phyloP scores from a whole-genome alignment of 1,140 invertebrate genomes.

The Rhizoglyphus robini region DNA sequence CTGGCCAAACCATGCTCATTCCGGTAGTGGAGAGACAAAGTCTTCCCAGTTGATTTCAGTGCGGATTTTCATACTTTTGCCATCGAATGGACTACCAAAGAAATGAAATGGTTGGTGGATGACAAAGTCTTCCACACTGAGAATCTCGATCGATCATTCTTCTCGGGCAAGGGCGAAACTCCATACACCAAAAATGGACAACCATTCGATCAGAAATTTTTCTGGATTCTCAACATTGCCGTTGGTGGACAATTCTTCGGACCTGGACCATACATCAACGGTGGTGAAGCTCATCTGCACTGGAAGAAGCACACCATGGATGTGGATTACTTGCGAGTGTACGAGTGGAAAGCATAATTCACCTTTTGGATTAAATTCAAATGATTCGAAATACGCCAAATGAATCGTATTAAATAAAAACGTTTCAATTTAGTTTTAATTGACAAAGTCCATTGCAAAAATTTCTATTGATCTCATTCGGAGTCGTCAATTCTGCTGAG shows the following conservation, averaged over 20 bases:
- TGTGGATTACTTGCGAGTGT: conserved; percentile 23
- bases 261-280: conserved; percentile 7
- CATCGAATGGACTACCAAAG: conserved; percentile 30
- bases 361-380: no score
- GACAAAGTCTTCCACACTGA: not conserved
- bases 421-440: no score
- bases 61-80: conserved; percentile 31
- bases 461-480: no score
- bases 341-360: no score
- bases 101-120: conserved; percentile 27
- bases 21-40: not conserved
- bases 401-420: no score
- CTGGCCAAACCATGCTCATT: not conserved
- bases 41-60: not conserved
- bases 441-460: no score
- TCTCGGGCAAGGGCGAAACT: not conserved
- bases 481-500: no score
- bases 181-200: conserved; percentile 14
- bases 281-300: not conserved
- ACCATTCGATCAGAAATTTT: conserved; percentile 25
- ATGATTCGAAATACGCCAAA: no score
- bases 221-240: conserved; percentile 29
- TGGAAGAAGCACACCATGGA: conserved; percentile 19
- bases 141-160: not conserved
- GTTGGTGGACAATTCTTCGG: conserved; percentile 29